Evolutionary conservation across 2,888 invertebrate genomes (phyloP), one percentile per base, ranked within the genome.

Genomic region (Tortrix viridana): DNA sequence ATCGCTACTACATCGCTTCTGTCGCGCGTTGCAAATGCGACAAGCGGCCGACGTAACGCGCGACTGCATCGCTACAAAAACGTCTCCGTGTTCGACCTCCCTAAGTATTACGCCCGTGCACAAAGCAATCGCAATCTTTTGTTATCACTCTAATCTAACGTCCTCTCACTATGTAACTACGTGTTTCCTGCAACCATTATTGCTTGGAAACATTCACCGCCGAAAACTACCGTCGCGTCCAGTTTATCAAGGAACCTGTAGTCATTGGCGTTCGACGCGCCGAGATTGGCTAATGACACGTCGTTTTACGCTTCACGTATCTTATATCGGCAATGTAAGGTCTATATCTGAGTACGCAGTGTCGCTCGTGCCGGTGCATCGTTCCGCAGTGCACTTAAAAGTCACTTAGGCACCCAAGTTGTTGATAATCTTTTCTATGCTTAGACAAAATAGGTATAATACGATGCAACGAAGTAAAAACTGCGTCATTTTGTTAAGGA

Each of bases 61-160:
- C n/a, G n/a, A n/a, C n/a, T n/a, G n/a, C n/a, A n/a, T n/a, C n/a
- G n/a, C n/a, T n/a, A n/a, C n/a, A n/a, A n/a, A n/a, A n/a, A n/a
- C n/a, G n/a, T n/a, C n/a, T n/a, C n/a, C n/a, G n/a, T n/a, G n/a
- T n/a, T n/a, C n/a, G n/a, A n/a, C n/a, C n/a, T n/a, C n/a, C n/a
- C n/a, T n/a, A 12, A 50, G 37, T 50, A 32, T 14, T 12, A 26
- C 37, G 18, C 18, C 26, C 37, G 32, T 50, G 19, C 7, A 26
- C 50, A 32, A 18, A 37, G 5, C 3, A n/a, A 20, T 46, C 18
- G 5, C 16, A 18, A 26, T 26, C 26, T 32, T 32, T 50, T 37
- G 32, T n/a, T 26, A 32, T 18, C 37, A 37, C 37, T n/a, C n/a
- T n/a, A n/a, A n/a, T n/a, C n/a, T 52, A 49, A 48, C 48, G 19